Evolutionary conservation across 2,113 vertebrate genomes (phyloP).

Genomic region (Halichoerus grypus): DNA sequence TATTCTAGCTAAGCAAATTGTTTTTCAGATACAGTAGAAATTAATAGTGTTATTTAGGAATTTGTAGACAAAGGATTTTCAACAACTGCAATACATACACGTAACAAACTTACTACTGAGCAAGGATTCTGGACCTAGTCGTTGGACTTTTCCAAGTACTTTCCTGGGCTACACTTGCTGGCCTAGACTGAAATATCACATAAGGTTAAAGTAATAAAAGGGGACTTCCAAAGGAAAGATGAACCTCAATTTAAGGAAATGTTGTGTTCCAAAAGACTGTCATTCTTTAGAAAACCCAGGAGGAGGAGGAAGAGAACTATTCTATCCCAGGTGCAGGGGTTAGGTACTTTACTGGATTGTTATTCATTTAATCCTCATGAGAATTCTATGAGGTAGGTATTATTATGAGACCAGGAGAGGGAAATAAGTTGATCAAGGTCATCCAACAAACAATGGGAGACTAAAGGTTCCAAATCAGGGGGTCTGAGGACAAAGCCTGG

Average conservation of each 20-base stretch:
- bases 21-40: slow-evolving; percentile 25
- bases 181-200: neutral
- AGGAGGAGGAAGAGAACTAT: neutral
- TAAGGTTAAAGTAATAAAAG: slow-evolving; percentile 1
- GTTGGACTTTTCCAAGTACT: neutral
- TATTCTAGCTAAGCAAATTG: slow-evolving; percentile 36
- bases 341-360: neutral
- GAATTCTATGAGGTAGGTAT: neutral
- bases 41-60: neutral
- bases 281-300: neutral
- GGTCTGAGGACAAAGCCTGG: neutral
- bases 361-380: neutral
- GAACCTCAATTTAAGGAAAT: slow-evolving; percentile 2
- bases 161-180: neutral
- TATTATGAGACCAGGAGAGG: neutral
- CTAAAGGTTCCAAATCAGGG: neutral
- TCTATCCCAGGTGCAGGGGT: neutral
- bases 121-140: neutral
- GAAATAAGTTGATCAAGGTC: neutral
- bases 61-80: slow-evolving; percentile 24
- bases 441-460: neutral
- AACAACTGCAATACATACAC: neutral
- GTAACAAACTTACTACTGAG: neutral
- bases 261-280: neutral
- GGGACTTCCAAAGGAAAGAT: neutral